Percentiles rank a stretch among this genome's conserved stretches.
Evolutionary conservation across 2,888 invertebrate species (phyloP).

Genomic region (Tinea pellionella): DNA sequence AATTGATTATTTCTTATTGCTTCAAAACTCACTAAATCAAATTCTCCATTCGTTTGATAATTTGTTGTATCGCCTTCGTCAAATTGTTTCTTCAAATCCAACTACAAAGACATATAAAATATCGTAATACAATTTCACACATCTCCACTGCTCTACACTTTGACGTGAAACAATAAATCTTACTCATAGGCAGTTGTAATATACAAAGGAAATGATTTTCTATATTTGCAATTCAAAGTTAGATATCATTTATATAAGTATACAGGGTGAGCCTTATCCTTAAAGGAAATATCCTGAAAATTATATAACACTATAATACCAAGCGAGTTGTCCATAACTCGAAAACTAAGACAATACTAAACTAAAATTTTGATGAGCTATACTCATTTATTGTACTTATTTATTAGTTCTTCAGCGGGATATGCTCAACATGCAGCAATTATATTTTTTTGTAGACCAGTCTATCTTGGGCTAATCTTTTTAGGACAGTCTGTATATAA

Average conservation of each 20-base stretch:
- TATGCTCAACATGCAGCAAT: too few relatives aligned
- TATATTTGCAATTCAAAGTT: not conserved
- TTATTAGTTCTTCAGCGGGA: too few relatives aligned
- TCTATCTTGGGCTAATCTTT: too few relatives aligned
- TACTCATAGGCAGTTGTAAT: not conserved
- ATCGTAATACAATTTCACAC: slow-evolving; percentile 7
- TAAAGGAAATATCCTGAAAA: too few relatives aligned
- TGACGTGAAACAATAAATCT: not conserved
- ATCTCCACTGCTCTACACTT: not conserved
- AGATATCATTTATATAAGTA: not conserved
- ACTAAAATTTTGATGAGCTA: too few relatives aligned
- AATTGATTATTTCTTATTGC: slow-evolving; percentile 78
- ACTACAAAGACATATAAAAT: slow-evolving; percentile 45
- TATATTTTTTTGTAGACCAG: too few relatives aligned
- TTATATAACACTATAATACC: too few relatives aligned
- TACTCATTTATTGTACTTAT: too few relatives aligned
- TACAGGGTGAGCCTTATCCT: too few relatives aligned
- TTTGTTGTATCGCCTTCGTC: slow-evolving; percentile 87
- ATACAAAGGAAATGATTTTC: not conserved
- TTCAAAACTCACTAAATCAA: slow-evolving; percentile 83
- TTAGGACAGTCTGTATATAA: not conserved
- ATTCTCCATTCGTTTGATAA: slow-evolving; percentile 93
- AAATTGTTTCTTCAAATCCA: slow-evolving; percentile 80
- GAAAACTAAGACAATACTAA: too few relatives aligned
- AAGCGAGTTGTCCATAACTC: too few relatives aligned